Percentiles rank a stretch among this genome's conserved stretches.
These are phyloP conservation scores for Drosophila kanapiae DNA, from an alignment of 1,140 invertebrate species.

Conservation along the genomic window DNA sequence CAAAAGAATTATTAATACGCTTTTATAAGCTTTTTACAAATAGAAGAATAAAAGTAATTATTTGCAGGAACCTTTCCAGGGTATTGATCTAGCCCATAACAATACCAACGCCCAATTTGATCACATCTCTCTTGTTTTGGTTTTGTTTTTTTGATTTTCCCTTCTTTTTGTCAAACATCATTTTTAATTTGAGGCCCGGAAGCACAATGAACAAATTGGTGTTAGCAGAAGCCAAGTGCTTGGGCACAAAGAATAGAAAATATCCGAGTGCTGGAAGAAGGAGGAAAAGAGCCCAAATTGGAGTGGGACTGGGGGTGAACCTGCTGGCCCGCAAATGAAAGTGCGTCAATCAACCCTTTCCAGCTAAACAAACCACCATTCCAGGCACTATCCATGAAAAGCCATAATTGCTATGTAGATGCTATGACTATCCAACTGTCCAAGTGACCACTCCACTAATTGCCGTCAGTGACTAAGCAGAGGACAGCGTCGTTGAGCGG, in stretches of 20 bases:
- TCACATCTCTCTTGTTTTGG: constrained; percentile 20
- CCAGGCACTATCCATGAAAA: constrained; percentile 53
- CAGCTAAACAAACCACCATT: constrained; percentile 4
- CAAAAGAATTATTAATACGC: too few species aligned
- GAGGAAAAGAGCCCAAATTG: not conserved
- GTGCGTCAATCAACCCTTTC: constrained; percentile 74
- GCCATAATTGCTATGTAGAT: constrained; percentile 76
- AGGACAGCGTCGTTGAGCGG: constrained; percentile 66
- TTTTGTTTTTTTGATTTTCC: constrained; percentile 2
- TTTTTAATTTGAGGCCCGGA: constrained; percentile 76
- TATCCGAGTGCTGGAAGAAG: not conserved
- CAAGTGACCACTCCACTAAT: constrained; percentile 57
- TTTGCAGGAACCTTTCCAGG: not conserved
- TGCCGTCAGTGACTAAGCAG: constrained; percentile 78
- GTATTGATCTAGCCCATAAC: not conserved
- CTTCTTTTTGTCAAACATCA: constrained; percentile 53
- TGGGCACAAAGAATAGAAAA: constrained; percentile 46
- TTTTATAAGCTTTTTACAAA: too few species aligned
- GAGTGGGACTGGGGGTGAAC: constrained; percentile 11
- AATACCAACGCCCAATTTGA: not conserved
- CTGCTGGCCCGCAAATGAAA: constrained; percentile 48
- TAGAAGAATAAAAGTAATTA: too few species aligned
- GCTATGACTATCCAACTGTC: constrained; percentile 32
- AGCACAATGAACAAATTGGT: constrained; percentile 82
- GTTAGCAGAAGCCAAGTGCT: constrained; percentile 82